A percentile compares a stretch with the other conserved stretches of the same genome.
These are phyloP conservation scores for Lasioglossum albipes DNA, from an alignment of 1,140 invertebrate species.

Conservation along the genomic window DNA sequence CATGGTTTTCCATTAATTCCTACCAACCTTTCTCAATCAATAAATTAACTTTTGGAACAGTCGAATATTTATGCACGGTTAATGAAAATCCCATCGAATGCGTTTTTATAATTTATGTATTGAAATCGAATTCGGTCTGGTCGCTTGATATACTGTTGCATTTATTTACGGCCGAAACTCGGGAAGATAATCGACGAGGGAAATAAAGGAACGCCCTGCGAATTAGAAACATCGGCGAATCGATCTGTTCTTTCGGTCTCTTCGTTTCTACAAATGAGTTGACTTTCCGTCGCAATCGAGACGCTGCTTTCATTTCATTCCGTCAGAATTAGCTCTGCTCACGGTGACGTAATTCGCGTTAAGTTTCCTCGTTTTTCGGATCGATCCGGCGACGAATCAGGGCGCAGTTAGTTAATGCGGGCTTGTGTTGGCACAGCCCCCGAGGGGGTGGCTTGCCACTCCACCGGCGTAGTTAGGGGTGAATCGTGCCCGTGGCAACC, in stretches of 20 bases:
- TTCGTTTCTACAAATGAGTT: conserved; percentile 6
- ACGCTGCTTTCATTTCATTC: conserved; percentile 9
- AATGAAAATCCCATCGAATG: too few relatives aligned
- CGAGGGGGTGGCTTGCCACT: conserved; percentile 64
- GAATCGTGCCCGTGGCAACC: conserved; percentile 49
- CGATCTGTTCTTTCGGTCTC: neutral
- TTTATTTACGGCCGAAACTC: too few relatives aligned
- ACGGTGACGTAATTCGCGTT: conserved; percentile 62
- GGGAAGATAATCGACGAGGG: too few relatives aligned
- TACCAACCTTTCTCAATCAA: too few relatives aligned
- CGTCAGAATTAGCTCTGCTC: conserved; percentile 22
- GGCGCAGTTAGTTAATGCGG: conserved; percentile 74
- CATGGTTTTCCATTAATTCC: too few relatives aligned
- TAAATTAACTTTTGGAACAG: too few relatives aligned
- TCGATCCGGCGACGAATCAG: conserved; percentile 72
- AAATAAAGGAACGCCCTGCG: too few relatives aligned
- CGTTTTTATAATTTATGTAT: too few relatives aligned
- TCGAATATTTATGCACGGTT: too few relatives aligned
- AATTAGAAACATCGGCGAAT: too few relatives aligned
- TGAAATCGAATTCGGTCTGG: too few relatives aligned
- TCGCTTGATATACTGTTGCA: too few relatives aligned
- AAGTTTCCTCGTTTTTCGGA: conserved; percentile 68
- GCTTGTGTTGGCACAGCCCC: conserved; percentile 67
- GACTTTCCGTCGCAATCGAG: conserved; percentile 3
- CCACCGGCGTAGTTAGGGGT: conserved; percentile 43